These are phyloP conservation scores for Thalpophila matura DNA, from an alignment of 2,888 invertebrate species.

Conservation along the genomic window DNA sequence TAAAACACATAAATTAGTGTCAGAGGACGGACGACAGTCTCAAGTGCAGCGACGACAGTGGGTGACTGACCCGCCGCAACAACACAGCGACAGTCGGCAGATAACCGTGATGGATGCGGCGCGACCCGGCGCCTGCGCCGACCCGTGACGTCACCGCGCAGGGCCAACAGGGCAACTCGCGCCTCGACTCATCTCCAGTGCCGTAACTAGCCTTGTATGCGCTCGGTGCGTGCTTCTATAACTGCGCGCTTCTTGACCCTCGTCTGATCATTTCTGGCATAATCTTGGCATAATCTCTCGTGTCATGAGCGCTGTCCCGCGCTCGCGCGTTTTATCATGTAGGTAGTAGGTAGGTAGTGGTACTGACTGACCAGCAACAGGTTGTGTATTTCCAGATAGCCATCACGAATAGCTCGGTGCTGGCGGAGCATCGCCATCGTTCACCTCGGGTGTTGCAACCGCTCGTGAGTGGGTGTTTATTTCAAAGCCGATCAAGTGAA, in stretches of 20 bases:
- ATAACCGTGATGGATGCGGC: constrained; percentile 16
- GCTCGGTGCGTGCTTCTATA: too few species aligned
- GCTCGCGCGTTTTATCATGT: too few species aligned
- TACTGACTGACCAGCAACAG: too few species aligned
- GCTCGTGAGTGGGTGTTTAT: neutral
- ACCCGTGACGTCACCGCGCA: constrained; percentile 28
- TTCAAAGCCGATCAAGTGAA: neutral
- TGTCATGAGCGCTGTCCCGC: too few species aligned
- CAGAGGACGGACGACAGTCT: neutral
- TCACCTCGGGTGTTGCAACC: constrained; percentile 1
- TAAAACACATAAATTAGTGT: constrained; percentile 5
- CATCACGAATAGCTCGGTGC: neutral
- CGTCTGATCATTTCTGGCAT: too few species aligned
- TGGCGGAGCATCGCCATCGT: neutral
- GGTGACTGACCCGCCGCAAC: constrained; percentile 48
- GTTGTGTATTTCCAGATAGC: neutral
- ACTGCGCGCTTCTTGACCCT: too few species aligned
- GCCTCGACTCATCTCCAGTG: too few species aligned
- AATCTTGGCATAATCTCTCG: too few species aligned
- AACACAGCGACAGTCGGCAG: constrained; percentile 1
- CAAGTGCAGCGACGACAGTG: neutral
- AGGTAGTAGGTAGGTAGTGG: too few species aligned
- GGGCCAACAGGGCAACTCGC: too few species aligned
- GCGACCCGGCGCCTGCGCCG: neutral
- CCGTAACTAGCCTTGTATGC: too few species aligned